Evolutionary conservation across 2,888 invertebrate genomes (phyloP).

Genomic region (Agrochola lota): DNA sequence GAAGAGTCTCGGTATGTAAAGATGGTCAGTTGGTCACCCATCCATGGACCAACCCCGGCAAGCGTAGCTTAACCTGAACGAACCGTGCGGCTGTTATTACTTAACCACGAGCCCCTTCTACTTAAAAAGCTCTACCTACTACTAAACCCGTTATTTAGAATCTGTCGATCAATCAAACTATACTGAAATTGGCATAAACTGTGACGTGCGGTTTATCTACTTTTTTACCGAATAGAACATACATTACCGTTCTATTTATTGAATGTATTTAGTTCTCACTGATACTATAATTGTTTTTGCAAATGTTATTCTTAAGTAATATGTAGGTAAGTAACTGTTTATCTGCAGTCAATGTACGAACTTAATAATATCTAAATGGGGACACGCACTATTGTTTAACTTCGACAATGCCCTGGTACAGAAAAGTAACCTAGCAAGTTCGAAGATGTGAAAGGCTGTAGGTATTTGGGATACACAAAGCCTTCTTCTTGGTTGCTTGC

Average conservation of each 20-base stretch:
- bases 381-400: conserved; percentile 5
- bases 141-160: not conserved
- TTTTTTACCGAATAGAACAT: not conserved
- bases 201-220: not conserved
- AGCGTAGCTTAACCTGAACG: too few relatives aligned
- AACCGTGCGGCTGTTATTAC: too few relatives aligned
- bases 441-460: not conserved
- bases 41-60: too few relatives aligned
- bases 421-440: not conserved
- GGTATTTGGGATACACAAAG: not conserved
- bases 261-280: conserved; percentile 16
- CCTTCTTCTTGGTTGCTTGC: not conserved
- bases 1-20: too few relatives aligned
- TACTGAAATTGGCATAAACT: not conserved
- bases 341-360: conserved; percentile 44
- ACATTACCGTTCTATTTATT: conserved; percentile 39
- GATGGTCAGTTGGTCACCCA: too few relatives aligned
- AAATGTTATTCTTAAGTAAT: conserved; percentile 41
- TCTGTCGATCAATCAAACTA: not conserved
- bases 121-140: not conserved
- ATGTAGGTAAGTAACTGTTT: conserved; percentile 56
- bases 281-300: conserved; percentile 36
- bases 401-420: not conserved
- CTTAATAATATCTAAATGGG: conserved; percentile 13
- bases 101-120: too few relatives aligned